Evolutionary conservation across 2,888 invertebrate species (phyloP).

Genomic region (Gerris lacustris): DNA sequence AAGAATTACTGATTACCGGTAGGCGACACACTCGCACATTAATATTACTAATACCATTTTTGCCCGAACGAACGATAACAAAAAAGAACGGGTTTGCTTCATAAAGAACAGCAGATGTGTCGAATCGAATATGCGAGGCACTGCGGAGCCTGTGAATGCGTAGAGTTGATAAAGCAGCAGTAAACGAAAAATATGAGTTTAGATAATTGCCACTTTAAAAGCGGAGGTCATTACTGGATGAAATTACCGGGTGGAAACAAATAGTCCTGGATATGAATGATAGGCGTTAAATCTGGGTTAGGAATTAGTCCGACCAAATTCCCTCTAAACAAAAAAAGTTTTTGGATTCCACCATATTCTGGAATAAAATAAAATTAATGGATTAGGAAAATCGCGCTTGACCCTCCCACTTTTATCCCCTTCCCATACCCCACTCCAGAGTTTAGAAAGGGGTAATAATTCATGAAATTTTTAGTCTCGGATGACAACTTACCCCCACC

Average conservation of each 20-base stretch:
- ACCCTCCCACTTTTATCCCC: not conserved
- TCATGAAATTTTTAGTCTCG: not conserved
- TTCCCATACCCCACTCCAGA: too few relatives aligned
- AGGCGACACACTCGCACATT: too few relatives aligned
- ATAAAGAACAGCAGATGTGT: too few relatives aligned
- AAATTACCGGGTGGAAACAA: not conserved
- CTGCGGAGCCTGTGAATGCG: too few relatives aligned
- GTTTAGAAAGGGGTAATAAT: not conserved
- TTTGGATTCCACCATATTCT: not conserved
- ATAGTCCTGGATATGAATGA: not conserved
- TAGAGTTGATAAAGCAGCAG: not conserved
- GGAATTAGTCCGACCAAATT: not conserved
- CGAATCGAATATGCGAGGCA: too few relatives aligned
- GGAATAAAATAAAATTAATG: constrained; percentile 1
- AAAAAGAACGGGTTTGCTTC: too few relatives aligned
- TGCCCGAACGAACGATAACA: too few relatives aligned
- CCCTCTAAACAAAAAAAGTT: not conserved
- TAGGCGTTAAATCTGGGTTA: not conserved
- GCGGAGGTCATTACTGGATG: not conserved
- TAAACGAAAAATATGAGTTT: not conserved
- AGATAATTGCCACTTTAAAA: not conserved
- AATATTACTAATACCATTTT: too few relatives aligned
- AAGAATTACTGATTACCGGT: too few relatives aligned
- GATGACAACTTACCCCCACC: not conserved
- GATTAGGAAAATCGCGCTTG: not conserved